Conservation (phyloP, 2,113 vertebrate species). For the Phrynosoma blainvillii region DNA sequence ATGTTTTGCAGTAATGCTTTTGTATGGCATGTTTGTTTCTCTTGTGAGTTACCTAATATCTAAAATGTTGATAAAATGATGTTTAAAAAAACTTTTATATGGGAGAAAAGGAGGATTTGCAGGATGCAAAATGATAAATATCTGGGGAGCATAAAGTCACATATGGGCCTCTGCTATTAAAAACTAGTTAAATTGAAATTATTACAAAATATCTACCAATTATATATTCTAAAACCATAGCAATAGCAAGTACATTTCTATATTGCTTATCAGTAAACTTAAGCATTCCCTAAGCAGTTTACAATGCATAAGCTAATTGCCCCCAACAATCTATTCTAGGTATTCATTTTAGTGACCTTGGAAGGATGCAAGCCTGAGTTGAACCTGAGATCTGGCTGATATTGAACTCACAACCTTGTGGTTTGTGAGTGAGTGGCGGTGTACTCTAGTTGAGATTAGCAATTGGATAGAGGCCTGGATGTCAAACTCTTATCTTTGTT, state of each 20-base stretch:
- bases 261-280: too few relatives aligned
- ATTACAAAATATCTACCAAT: not conserved
- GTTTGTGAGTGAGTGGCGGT: too few relatives aligned
- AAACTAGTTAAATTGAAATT: not conserved
- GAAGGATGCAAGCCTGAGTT: too few relatives aligned
- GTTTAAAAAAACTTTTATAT: too few relatives aligned
- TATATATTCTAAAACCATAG: not conserved
- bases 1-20: conserved; percentile 7
- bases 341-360: too few relatives aligned
- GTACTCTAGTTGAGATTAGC: too few relatives aligned
- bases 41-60: conserved; percentile 20
- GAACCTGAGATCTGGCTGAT: too few relatives aligned
- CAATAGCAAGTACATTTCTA: too few relatives aligned
- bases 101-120: not conserved
- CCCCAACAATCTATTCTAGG: too few relatives aligned
- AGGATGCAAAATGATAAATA: not conserved
- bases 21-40: not conserved
- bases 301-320: too few relatives aligned
- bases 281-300: too few relatives aligned
- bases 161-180: not conserved
- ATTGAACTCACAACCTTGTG: too few relatives aligned
- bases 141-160: not conserved
- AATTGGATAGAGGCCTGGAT: not conserved
- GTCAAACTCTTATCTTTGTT: not conserved
- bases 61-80: conserved; percentile 12